Evolutionary conservation across 2,888 invertebrate species (phyloP), one percentile per base, ranked within the genome.

Genomic region (Perdita meconis): DNA sequence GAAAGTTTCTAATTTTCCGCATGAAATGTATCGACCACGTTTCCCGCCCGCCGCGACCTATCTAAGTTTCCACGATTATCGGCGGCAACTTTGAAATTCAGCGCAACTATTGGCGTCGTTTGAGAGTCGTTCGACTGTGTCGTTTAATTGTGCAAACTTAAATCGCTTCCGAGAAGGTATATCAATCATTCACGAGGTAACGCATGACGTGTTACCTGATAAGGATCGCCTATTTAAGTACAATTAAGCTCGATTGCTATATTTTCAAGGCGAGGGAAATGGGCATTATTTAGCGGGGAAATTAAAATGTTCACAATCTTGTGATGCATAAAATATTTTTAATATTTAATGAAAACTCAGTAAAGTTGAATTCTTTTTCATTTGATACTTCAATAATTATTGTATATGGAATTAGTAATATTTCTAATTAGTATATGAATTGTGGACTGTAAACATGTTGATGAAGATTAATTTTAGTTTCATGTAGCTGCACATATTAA

Each of bases 1-100:
- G 50, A 63, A 72, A 72, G 67, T 73, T 63, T 73, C 56, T 56
- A 71, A 73, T 71, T 73, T 73, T 63, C 73, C 56, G 19, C 61
- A 61, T 57, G 61, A 51, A 56, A 71, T 56, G 30, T 36, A 50
- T 47, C 72, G 63, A 71, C n/a, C 56, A 26, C 13, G 12, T 24
- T 16, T 47, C 16, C 10, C 47, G 3, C 42, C 4, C 0, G 13
- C 13, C 36, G 19, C 13, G 4, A 47, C 30, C 72, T 57, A 19
- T 51, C 24, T n/a, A 63, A 71, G 34, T 73, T 71, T 56, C 36
- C 13, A 30, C 63, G 50, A 63, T 67, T 60, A 72, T 53, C 24
- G 22, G 8, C 16, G 59, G 59, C 42, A 60, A 67, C 59, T 53
- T 53, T 12, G 42, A 44, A 42, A 66, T 19, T 1, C 24, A 10